Base-by-base conservation (phyloP, 92 coral and sea anemone genomes). In the Heteractis magnifica region DNA sequence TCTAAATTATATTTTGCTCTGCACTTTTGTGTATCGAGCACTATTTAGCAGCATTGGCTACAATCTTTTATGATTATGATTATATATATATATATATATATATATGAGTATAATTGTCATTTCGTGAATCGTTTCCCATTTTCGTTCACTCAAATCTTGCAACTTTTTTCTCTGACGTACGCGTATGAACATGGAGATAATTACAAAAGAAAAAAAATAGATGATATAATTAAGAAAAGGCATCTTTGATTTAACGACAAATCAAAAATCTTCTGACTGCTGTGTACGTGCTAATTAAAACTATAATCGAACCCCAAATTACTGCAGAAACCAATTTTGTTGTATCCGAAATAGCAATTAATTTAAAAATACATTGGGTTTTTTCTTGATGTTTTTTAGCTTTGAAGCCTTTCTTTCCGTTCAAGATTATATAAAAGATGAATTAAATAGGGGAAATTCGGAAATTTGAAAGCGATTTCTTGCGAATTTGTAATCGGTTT, bases 181-280 rank as follows among this genome's bases (percentile, higher is more conserved):
- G 4, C 49, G 15, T 13, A 68, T 9, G 8, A 21, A 8, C 58
- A 53, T 8, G 6, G 9, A 68, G 14, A 26, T 8, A 11, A 20
- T 68, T 68, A 6, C 4, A 68, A 68, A 68, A 68, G 62, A 76
- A 50, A 5, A 50, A 49, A 76, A 78, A 58, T 78, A 68, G 73
- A 68, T 10, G 10, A 34, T 34, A 34, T 26, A 6, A 56, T 78
- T 58, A 26, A 21, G 26, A 13, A 23, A 52, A 49, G 6, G 41
- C 50, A 78, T 78, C 64, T 58, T 51, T n/a, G 65, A 78, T 80
- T 65, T 80, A 48, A 71, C 15, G 55, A 52, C 52, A 68, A 81
- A 68, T 68, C 21, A 68, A 81, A 26, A n/a, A 51, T 49, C 64
- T 18, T 81, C 13, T 81, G 55, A 81, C 77, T 76, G 75, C 75